Evolutionary conservation across 2,888 invertebrate genomes (phyloP), one percentile per base, ranked within the genome.

Genomic region (Trachelus iudaicus): DNA sequence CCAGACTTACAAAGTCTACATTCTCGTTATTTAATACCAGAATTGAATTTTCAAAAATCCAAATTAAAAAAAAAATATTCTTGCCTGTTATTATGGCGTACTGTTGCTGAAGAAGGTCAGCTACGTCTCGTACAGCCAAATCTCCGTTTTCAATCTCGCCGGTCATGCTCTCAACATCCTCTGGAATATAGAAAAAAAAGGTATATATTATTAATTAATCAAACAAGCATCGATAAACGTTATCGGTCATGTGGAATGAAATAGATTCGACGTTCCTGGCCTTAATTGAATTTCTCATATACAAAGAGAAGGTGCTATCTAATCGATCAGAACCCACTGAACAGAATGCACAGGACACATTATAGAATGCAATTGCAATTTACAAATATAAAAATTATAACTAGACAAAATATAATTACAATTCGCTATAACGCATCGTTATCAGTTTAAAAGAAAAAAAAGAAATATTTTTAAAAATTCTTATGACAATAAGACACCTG

Each of bases 71-170:
- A 23, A 23, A 69, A 79, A 78, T 34, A 34, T 34, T 85, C 88
- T 90, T 88, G 94, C 94, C 98, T 82, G 98, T 97, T 85, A 98
- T 96, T 90, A 97, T 95, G 81, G 97, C 97, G 92, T 96, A 98
- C 92, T 97, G 96, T 80, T 96, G 95, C 90, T 97, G 96, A 79
- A 98, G 93, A 84, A 98, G 93, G 91, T 97, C 97, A 71, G 96
- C 96, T 86, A 98, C 97, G 92, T 96, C 96, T 84, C 95, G 94
- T 78, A 96, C 95, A 83, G 94, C 94, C 88, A 95, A 93, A 79
- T 94, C 92, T 81, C 94, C 94, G 87, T 94, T 94, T 80, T 94
- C 94, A 79, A 94, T 93, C 78, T 94, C 91, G 80, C 91, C 91
- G 80, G 91, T 91, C 91, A 91, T 91, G 86, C 91, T 92, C 87